These are phyloP conservation scores for Drosophila pullipes DNA, from an alignment of 2,888 invertebrate species.

Conservation along the genomic window DNA sequence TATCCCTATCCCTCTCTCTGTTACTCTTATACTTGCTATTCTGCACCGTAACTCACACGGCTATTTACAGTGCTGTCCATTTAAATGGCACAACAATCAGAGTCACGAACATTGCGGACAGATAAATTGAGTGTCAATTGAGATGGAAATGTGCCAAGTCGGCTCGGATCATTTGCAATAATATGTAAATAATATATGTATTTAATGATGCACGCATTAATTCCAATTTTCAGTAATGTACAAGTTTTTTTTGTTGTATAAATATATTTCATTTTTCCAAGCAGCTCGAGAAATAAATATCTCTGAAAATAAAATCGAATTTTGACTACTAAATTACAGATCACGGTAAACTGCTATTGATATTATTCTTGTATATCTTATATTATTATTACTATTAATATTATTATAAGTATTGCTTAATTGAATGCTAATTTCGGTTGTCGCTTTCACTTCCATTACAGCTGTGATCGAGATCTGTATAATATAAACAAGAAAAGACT, in stretches of 20 bases:
- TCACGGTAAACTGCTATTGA: background rate
- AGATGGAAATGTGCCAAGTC: background rate
- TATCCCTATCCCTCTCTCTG: background rate
- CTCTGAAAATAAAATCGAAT: background rate
- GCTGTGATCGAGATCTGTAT: slow-evolving; percentile 24
- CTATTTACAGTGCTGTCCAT: slow-evolving; percentile 42
- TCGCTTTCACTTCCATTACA: slow-evolving; percentile 34
- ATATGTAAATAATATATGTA: background rate
- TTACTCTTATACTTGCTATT: background rate
- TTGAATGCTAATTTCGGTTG: background rate
- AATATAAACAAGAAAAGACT: slow-evolving; percentile 34
- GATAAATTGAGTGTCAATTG: slow-evolving; percentile 15
- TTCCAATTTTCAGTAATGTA: background rate
- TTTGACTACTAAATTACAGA: background rate
- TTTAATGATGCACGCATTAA: background rate
- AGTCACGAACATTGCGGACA: slow-evolving; percentile 14
- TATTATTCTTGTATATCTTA: too few relatives aligned
- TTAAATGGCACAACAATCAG: slow-evolving; percentile 49
- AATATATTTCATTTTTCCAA: background rate
- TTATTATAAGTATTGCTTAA: too few relatives aligned
- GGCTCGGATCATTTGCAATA: background rate
- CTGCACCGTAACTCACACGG: background rate
- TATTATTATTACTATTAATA: too few relatives aligned
- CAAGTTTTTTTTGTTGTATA: background rate
- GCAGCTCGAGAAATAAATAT: background rate